Percentiles rank a stretch among this genome's conserved stretches.
Evolutionary conservation across 1,140 invertebrate species (phyloP).

Genomic region (Zaprionus davidi): DNA sequence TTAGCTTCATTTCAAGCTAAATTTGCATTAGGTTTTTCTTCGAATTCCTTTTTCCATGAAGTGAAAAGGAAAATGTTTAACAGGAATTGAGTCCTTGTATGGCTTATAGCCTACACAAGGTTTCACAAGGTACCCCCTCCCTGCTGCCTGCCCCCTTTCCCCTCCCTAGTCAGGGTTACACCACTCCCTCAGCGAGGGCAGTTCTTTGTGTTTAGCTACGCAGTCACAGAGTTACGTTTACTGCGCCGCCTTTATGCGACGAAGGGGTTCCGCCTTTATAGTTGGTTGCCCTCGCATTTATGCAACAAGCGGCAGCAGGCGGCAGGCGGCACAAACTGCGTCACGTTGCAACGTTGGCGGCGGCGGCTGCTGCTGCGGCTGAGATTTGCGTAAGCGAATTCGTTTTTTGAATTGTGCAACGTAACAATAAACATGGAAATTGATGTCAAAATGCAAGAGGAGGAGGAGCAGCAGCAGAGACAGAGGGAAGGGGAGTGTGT

Average conservation of each 20-base stretch:
- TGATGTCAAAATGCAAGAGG: conserved; percentile 36
- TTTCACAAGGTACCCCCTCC: not conserved
- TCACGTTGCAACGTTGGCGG: conserved; percentile 67
- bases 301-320: conserved; percentile 59
- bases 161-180: not conserved
- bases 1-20: not conserved
- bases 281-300: conserved; percentile 60
- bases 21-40: conserved; percentile 7
- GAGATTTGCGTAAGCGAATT: conserved; percentile 78
- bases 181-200: not conserved
- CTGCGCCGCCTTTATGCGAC: not conserved
- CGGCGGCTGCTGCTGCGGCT: conserved; percentile 22
- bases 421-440: conserved; percentile 45
- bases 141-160: too few relatives aligned
- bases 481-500: too few relatives aligned
- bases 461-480: not conserved
- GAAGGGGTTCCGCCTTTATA: conserved; percentile 51
- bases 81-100: not conserved
- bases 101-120: not conserved
- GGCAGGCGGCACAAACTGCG: conserved; percentile 60
- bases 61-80: not conserved
- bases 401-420: conserved; percentile 53
- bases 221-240: conserved; percentile 21
- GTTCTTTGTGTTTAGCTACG: not conserved
- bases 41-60: not conserved